Base-by-base conservation (phyloP, 2,113 vertebrate genomes). In the Calonectris borealis region DNA sequence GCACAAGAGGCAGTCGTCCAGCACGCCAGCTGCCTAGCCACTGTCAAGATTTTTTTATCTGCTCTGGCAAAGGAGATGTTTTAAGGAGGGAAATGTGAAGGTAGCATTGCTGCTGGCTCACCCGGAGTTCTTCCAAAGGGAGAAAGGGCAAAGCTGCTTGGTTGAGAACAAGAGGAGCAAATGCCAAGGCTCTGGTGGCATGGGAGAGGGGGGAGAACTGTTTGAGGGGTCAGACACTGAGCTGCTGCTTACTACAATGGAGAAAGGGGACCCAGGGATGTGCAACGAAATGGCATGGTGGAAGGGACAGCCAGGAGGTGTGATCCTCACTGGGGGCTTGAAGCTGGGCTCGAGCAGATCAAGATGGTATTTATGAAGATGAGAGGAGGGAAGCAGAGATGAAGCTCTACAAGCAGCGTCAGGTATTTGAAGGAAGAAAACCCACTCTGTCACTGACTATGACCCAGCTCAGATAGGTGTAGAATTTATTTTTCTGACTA, bases 261-360 rank as follows among this genome's bases (percentile, higher is more conserved):
- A 46, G 64, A 70, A 64, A 24, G 10, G 26, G 16, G 21, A 19
- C 10, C 8, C 13, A 13, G 27, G 25, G 29, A 4, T 21, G 51
- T 9, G 46, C 18, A 31, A 9, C 0, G 2, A 36, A 40, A 16
- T 1, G 4, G 44, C 9, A 1, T 15, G 16, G 38, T 69, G 40
- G 36, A 31, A 65, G 10, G 48, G 49, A 26, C 13, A 29, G 46
- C 24, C 52, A 9, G 46, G 73, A 66, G 40, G 14, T 29, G 46
- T 32, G 69, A 20, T 29, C 57, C 52, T 77, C 46, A 8, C 9
- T 6, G 26, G 6, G 8, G 16, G 16, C 58, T 48, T 57, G 36
- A 20, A 22, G n/a, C 34, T 78, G 70, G 26, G 19, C 27, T 71
- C 2, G 0, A 55, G 54, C 34, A 58, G 31, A 10, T 72, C 22